Evolutionary conservation across 2,797 vertebrate genomes (phyloP), one percentile per base, ranked within the genome.

Genomic region (Enteromius afrohamiltoni): DNA sequence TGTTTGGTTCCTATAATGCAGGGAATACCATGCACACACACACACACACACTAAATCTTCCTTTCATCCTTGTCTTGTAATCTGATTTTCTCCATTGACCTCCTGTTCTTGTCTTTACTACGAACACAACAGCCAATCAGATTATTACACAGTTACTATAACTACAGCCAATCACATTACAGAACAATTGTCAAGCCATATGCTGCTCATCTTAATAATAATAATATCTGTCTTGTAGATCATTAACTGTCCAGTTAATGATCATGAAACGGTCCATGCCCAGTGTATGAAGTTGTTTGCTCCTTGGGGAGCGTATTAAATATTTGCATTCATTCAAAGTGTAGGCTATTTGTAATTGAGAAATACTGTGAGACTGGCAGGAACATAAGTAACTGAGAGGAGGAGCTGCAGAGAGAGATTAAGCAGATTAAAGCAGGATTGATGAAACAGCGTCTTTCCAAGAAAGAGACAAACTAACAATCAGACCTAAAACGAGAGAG

Each of bases 31-130:
- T n/a, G 55, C 34, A 45, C 47, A 83, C 71, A 34, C 53, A 74
- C 42, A 67, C 42, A 34, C 60, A 31, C 14, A 81, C 65, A 17
- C 16, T 70, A 81, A 76, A 73, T 42, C 81, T 51, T 55, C 51
- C 53, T 77, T 65, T 75, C 71, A 60, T 71, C 77, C 64, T 42
- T 21, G 26, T 73, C 64, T 73, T 60, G 64, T 87, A 87, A 87
- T 86, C 86, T 79, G 86, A 87, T 87, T 87, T 82, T 53, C 82
- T 71, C 21, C 37, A 68, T 47, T 78, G 82, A 68, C 73, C 86
- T 83, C 51, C 77, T 85, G 74, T 79, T 86, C 83, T 49, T 83
- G 67, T 82, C 51, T 71, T 83, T 49, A 78, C 78, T 80, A 80
- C 58, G 75, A 68, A 74, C 60, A 68, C 51, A 62, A 13, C 16